A percentile compares a stretch with the other conserved stretches of the same genome.
Conservation (phyloP, 2,888 invertebrate genomes). For the Loripinus fragilis region DNA sequence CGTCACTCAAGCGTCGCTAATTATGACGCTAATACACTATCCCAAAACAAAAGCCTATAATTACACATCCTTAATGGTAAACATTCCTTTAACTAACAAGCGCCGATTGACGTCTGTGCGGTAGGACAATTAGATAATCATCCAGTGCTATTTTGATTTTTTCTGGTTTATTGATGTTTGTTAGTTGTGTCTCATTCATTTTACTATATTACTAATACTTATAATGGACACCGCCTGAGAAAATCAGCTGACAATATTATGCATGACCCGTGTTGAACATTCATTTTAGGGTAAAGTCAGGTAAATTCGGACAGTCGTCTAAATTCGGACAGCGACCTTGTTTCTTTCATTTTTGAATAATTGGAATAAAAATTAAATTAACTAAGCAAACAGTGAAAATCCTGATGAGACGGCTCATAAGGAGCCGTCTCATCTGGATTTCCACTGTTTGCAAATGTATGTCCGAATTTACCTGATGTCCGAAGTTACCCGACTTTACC, state of each 20-base stretch:
- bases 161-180: background rate
- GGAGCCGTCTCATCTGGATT: no score
- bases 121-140: background rate
- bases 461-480: no score
- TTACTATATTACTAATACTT: background rate
- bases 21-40: slow-evolving; percentile 17
- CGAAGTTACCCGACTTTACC: no score
- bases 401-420: no score
- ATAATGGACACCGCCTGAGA: background rate
- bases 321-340: no score
- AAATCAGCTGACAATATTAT: background rate
- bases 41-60: slow-evolving; percentile 15
- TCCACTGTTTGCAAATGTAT: no score
- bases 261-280: no score
- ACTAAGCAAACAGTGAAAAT: no score
- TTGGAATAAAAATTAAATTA: no score
- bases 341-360: no score
- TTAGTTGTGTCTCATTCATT: background rate
- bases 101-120: slow-evolving; percentile 7
- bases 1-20: slow-evolving; percentile 7
- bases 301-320: no score
- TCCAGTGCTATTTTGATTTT: background rate
- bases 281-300: no score
- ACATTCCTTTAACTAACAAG: background rate
- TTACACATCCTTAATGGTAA: slow-evolving; percentile 10